These are phyloP conservation scores for human DNA, from an alignment of 2,113 vertebrate species.

Conservation along the genomic window GRCh38 chr12:128546001-128546500, in stretches of 20 bases:
- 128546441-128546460: fast-evolving
- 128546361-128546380: conserved; percentile 36
- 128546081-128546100: background rate
- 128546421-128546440: background rate
- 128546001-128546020: background rate
- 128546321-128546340: conserved; percentile 77
- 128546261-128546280: conserved; percentile 61
- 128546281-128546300: conserved; percentile 63
- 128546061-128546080: background rate
- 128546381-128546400: conserved; percentile 59
- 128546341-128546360: conserved; percentile 71
- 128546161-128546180: fast-evolving
- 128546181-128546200: background rate
- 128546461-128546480: fast-evolving
- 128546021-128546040: background rate
- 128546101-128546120: background rate
- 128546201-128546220: background rate
- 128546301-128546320: conserved; percentile 78
- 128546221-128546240: background rate
- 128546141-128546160: background rate
- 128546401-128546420: background rate
- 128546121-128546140: background rate
- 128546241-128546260: background rate
- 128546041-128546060: background rate
- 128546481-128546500: too few species aligned